phyloP scores from a whole-genome alignment of 2,888 invertebrate species.

The Chorisops tibialis region DNA sequence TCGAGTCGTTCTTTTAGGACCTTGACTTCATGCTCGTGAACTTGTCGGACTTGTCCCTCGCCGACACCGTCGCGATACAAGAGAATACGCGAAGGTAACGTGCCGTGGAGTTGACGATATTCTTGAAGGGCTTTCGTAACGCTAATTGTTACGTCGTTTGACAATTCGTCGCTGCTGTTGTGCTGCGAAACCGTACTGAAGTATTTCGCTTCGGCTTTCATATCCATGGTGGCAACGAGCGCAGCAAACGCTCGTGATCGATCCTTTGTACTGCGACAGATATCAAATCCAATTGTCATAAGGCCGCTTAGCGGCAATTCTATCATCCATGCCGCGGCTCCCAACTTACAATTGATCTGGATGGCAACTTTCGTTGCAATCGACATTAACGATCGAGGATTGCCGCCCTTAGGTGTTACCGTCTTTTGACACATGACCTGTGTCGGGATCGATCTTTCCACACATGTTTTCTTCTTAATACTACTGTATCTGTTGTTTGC shows the following conservation, averaged over 20 bases:
- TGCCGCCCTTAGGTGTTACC: constrained; percentile 43
- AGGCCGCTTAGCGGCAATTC: constrained; percentile 63
- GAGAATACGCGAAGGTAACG: constrained; percentile 69
- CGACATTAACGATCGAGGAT: constrained; percentile 59
- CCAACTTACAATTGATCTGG: constrained; percentile 90
- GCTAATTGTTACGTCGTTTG: constrained; percentile 67
- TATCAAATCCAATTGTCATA: constrained; percentile 87
- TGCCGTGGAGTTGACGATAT: constrained; percentile 42
- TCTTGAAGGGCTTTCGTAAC: constrained; percentile 52
- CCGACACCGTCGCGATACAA: constrained; percentile 92
- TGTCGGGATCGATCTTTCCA: constrained; percentile 69
- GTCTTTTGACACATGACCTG: constrained; percentile 54
- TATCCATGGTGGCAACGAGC: constrained; percentile 70
- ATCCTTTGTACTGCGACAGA: constrained; percentile 74
- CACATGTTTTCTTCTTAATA: constrained; percentile 80
- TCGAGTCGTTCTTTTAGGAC: constrained; percentile 58
- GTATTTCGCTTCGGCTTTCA: constrained; percentile 61
- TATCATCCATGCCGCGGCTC: constrained; percentile 85
- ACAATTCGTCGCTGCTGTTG: constrained; percentile 69
- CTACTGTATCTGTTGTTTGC: constrained; percentile 62
- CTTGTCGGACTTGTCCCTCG: constrained; percentile 81
- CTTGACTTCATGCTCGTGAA: constrained; percentile 72
- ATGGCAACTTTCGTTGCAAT: constrained; percentile 91
- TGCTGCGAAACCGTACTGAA: constrained; percentile 74
- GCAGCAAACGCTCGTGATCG: constrained; percentile 70